A percentile compares a stretch with the other conserved stretches of the same genome.
Evolutionary conservation across 2,113 vertebrate species (phyloP).

Genomic region (Centrocercus urophasianus): DNA sequence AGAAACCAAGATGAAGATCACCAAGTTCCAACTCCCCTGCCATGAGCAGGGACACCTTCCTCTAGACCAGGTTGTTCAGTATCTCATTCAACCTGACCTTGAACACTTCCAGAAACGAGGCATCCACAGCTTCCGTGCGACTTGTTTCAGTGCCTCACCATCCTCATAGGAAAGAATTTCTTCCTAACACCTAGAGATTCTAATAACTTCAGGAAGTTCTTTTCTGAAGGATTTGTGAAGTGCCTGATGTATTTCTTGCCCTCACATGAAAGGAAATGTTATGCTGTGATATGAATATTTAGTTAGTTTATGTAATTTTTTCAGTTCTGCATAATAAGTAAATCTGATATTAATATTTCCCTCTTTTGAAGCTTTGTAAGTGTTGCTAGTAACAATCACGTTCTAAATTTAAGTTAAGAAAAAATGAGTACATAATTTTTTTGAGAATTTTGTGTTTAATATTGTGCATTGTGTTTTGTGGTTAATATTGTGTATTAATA

Average conservation of each 20-base stretch:
- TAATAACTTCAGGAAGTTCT: neutral
- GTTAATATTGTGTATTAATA: conserved; percentile 9
- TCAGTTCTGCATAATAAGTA: neutral
- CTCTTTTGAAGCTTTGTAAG: neutral
- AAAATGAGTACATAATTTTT: neutral
- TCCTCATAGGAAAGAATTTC: neutral
- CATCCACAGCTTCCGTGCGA: neutral
- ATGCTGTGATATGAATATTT: neutral
- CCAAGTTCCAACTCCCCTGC: neutral
- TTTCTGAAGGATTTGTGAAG: neutral
- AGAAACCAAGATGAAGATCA: neutral
- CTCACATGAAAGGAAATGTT: neutral
- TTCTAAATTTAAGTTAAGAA: neutral
- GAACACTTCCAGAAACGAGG: neutral
- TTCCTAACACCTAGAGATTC: neutral
- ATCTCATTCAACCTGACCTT: neutral
- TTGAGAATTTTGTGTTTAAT: conserved; percentile 9
- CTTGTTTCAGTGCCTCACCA: neutral
- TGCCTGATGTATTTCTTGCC: neutral
- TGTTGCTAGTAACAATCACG: neutral
- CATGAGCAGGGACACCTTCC: neutral
- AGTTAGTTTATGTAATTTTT: neutral
- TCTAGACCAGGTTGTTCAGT: neutral
- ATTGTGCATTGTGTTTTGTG: neutral
- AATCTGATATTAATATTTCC: neutral